Base-by-base conservation (phyloP, 1,140 invertebrate species). In the Atta cephalotes region DNA sequence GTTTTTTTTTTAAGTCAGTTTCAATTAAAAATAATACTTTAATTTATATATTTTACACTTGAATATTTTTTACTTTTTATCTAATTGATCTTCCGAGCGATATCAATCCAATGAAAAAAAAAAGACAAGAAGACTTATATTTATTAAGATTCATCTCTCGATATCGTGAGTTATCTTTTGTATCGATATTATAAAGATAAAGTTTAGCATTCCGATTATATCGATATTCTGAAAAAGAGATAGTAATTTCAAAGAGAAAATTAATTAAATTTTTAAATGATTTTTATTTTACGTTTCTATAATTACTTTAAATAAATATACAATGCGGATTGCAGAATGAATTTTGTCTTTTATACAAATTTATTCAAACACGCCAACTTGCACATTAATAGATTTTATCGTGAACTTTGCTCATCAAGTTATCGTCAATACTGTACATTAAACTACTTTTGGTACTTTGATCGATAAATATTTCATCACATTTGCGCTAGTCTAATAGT, bases 11-110 rank as follows among this genome's bases (percentile, higher is more conserved):
- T 35, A 49, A 58, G 7, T 14, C 35, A 3, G n/a, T 58, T n/a
- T 58, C 2, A 35, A 56, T 45, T 28, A 71, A 72, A 60, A 28
- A 45, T 58, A 6, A 45, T n/a, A 72, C 21, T 56, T 72, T 45
- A 28, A 49, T 82, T 25, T 25, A 25, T 0, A 25, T 35, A 70
- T 12, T 4, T 53, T 16, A 2, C 6, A 28, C 66, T 58, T 56
- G n/a, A 81, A 71, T 58, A 58, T 18, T 81, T 49, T n/a, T 72
- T 16, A 3, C 9, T 62, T 82, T 82, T 74, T 82, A 72, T 82
- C 65, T 70, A 21, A 28, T 31, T 18, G 25, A 68, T 79, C n/a
- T 68, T 62, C 28, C 25, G 39, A 31, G 39, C 21, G 51, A 72
- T 82, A 82, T 1, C 5, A 49, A 31, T 60, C 14, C 25, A 16